Conservation (phyloP, 1,140 invertebrate species). For the Tetraneura akinire region DNA sequence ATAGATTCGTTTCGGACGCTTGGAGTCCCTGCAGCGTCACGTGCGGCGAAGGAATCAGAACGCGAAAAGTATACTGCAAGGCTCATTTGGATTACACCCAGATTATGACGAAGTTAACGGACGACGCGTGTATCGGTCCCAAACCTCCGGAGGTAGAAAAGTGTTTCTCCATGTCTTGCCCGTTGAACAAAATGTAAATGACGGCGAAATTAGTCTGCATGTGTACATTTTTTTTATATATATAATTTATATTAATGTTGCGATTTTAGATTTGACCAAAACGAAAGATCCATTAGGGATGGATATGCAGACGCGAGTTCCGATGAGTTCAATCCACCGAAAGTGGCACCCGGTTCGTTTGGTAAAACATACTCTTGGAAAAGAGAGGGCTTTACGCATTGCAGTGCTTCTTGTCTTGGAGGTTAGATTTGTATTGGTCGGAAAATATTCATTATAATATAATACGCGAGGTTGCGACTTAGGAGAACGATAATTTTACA, state of each 20-base stretch:
- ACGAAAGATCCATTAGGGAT: slow-evolving; percentile 40
- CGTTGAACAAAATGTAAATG: slow-evolving; percentile 55
- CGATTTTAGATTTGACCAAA: slow-evolving; percentile 39
- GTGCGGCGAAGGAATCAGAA: slow-evolving; percentile 83
- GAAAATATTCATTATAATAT: no score
- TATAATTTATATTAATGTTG: not conserved
- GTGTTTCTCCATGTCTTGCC: slow-evolving; percentile 77
- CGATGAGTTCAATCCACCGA: slow-evolving; percentile 56
- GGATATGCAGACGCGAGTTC: slow-evolving; percentile 59
- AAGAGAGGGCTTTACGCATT: slow-evolving; percentile 82
- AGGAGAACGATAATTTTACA: not conserved
- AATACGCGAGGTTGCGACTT: no score
- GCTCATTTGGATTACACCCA: slow-evolving; percentile 89
- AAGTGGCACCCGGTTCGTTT: slow-evolving; percentile 62
- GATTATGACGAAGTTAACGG: slow-evolving; percentile 81
- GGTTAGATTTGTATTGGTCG: slow-evolving; percentile 62
- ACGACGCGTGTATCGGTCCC: slow-evolving; percentile 81
- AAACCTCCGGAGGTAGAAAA: slow-evolving; percentile 78
- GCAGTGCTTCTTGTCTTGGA: slow-evolving; percentile 91
- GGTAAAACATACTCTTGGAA: slow-evolving; percentile 78
- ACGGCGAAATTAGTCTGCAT: not conserved
- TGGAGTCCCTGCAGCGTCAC: slow-evolving; percentile 88
- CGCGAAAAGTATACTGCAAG: slow-evolving; percentile 83
- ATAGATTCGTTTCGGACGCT: slow-evolving; percentile 73
- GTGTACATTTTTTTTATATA: not conserved